These are phyloP conservation scores for Oxyura jamaicensis DNA, from an alignment of 2,113 vertebrate genomes.

Conservation along the genomic window DNA sequence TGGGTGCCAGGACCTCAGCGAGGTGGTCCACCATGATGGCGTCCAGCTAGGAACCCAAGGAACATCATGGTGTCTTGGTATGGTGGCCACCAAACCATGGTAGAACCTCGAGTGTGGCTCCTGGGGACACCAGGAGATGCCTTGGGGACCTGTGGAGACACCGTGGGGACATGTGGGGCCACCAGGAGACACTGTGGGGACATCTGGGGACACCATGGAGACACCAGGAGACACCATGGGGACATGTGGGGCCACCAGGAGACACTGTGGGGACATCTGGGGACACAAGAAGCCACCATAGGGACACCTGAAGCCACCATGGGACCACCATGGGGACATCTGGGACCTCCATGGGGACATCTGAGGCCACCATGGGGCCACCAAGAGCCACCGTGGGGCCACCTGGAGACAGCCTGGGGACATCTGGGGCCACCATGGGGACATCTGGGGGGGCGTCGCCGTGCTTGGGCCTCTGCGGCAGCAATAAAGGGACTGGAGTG, in stretches of 20 bases:
- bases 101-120: too few relatives aligned
- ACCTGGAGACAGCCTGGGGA: neutral
- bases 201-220: neutral
- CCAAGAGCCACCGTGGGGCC: neutral
- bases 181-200: neutral
- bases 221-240: neutral
- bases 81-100: too few relatives aligned
- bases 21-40: rapidly evolving
- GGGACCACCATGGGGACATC: neutral
- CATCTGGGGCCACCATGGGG: too few relatives aligned
- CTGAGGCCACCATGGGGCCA: neutral
- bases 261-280: neutral
- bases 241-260: too few relatives aligned
- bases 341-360: neutral
- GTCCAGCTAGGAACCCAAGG: neutral
- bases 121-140: neutral
- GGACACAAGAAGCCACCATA: too few relatives aligned
- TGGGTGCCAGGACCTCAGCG: neutral
- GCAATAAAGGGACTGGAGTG: too few relatives aligned
- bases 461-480: too few relatives aligned
- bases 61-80: too few relatives aligned
- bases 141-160: neutral
- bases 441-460: too few relatives aligned
- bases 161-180: neutral
- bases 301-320: neutral